These are phyloP conservation scores for Cryptoprocta ferox DNA, from an alignment of 2,797 vertebrate genomes.

Conservation along the genomic window DNA sequence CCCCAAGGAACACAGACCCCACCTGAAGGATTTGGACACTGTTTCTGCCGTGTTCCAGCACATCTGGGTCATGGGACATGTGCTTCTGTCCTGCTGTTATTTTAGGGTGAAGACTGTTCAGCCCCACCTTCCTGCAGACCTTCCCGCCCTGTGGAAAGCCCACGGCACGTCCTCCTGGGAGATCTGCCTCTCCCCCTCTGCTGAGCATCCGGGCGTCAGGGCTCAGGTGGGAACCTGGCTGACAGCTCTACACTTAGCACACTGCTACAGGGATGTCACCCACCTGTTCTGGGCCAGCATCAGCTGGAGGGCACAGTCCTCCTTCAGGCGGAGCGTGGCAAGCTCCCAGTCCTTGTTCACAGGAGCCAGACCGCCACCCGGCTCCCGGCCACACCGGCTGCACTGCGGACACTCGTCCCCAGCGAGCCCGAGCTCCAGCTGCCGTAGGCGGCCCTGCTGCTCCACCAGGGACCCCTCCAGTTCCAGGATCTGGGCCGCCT, in stretches of 20 bases:
- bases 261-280: not conserved
- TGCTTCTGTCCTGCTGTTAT: not conserved
- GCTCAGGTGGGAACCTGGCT: not conserved
- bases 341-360: slow-evolving; percentile 87
- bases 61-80: not conserved
- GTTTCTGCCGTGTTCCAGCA: not conserved
- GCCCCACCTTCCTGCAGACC: not conserved
- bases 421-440: slow-evolving; percentile 86
- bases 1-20: not conserved
- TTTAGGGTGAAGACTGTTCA: not conserved
- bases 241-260: fast-evolving
- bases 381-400: slow-evolving; percentile 82
- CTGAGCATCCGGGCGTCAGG: not conserved
- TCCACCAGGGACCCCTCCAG: slow-evolving; percentile 87
- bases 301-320: slow-evolving; percentile 87
- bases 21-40: fast-evolving
- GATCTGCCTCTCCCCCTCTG: not conserved
- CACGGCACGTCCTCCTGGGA: not conserved
- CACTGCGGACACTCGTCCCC: slow-evolving; percentile 81
- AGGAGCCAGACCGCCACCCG: slow-evolving; percentile 80
- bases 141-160: not conserved
- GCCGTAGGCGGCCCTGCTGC: slow-evolving; percentile 87
- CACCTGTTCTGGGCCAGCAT: slow-evolving; percentile 89
- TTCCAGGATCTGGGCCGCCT: slow-evolving; percentile 84
- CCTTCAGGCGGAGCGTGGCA: slow-evolving; percentile 78